A percentile compares a stretch with the other conserved stretches of the same genome.
Evolutionary conservation across 1,140 invertebrate species (phyloP).

Genomic region (Diabrotica virgifera): DNA sequence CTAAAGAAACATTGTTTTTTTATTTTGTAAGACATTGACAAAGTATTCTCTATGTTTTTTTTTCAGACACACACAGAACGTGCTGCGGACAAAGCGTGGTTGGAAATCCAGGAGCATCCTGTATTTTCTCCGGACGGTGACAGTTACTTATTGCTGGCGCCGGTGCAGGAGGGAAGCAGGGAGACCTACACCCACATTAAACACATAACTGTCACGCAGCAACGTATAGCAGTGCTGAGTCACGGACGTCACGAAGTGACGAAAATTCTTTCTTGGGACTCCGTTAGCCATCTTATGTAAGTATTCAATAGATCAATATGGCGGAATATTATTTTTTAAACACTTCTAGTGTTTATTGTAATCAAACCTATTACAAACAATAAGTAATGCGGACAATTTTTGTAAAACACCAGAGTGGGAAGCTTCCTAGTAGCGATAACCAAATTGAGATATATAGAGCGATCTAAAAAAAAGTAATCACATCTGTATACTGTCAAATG

Average conservation of each 20-base stretch:
- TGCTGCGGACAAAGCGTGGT: constrained; percentile 76
- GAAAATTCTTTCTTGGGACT: constrained; percentile 83
- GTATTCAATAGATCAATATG: constrained; percentile 33
- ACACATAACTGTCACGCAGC: constrained; percentile 76
- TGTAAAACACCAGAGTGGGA: no score
- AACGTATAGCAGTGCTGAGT: constrained; percentile 80
- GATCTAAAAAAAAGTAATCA: no score
- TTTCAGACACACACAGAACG: constrained; percentile 73
- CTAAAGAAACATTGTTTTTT: no score
- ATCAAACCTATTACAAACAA: no score
- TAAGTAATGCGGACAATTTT: no score
- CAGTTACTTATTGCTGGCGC: constrained; percentile 78
- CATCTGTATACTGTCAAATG: no score
- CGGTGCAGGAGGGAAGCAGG: constrained; percentile 75
- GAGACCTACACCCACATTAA: constrained; percentile 88
- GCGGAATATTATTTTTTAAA: no score
- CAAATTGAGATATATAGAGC: no score
- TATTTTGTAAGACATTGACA: not conserved
- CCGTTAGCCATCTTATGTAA: constrained; percentile 77
- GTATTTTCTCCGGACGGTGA: constrained; percentile 79
- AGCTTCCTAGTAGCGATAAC: no score
- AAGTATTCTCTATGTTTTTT: no score
- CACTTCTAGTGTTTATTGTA: no score
- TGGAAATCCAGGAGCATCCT: constrained; percentile 79
- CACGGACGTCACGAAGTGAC: constrained; percentile 83